Base-by-base conservation (phyloP, 2,888 invertebrate genomes). In the Parasteatoda lunata region DNA sequence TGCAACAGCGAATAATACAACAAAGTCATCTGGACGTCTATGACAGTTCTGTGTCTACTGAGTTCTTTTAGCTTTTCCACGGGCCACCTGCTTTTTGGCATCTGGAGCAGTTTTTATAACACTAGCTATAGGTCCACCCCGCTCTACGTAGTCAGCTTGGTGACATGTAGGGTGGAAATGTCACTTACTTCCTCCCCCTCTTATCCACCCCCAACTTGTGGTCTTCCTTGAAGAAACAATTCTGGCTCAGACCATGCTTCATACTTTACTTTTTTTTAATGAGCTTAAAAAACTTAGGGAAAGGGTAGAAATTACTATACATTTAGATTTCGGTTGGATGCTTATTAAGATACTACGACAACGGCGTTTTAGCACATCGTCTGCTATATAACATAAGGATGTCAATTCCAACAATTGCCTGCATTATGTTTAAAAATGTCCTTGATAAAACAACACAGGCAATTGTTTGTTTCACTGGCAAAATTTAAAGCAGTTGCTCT, bases 51-150 rank as follows among this genome's bases (percentile, higher is more conserved):
- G 45, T 7, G 59, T 59, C 48, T 65, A 69, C 48, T 45, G 47
- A 52, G 47, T 66, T 45, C 77, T 69, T 68, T 64, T 76, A 51
- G 79, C 66, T 48, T 80, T 65, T 82, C 77, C 73, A 87, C 70
- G 86, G 86, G 86, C 86, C 86, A 87, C 86, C 86, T 87, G 86
- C 73, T 87, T 51, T 48, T 51, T 13, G 81, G 86, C 73, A 87
- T 87, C 81, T 77, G 80, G 77, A 72, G 73, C 72, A 79, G 70
- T 80, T 85, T 87, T 87, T 82, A 73, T 73, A 68, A 81, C 80
- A 52, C 66, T 80, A n/a, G 68, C 30, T 30, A 30, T 30, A 78
- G 45, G 51, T 30, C 48, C 51, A 6, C 30, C 49, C 45, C 15
- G n/a, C 52, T 68, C 73, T 54, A 15, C 49, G 30, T 65, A 51